Base-by-base conservation (phyloP, 2,888 invertebrate species). In the Plebejus melissa region DNA sequence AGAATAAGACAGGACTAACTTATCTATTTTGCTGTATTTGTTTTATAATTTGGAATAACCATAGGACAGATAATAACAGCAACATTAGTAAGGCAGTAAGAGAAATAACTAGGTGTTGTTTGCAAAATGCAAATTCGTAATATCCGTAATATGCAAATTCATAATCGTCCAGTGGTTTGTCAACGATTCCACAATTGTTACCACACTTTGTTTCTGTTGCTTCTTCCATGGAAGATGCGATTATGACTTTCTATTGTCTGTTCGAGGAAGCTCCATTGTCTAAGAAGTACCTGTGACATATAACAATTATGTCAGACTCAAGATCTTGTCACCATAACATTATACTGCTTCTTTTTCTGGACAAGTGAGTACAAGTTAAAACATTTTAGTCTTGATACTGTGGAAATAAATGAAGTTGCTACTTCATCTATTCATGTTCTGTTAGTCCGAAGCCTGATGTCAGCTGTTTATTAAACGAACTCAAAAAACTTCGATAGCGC, bases 191-290 rank as follows among this genome's bases (percentile, higher is more conserved):
- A 32, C 65, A 65, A 65, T 65, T 36, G 65, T 36, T 36, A 4
- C 65, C 65, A 36, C 65, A 65, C 32, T 65, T 65, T 16, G 65
- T 65, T 36, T 13, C 65, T 65, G 65, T 32, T 32, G 22, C 65
- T 65, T 65, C 32, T 65, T 65, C 36, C 65, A 65, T 16, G 32
- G 65, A 65, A 65, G 65, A 65, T 65, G 22, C 13, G 65, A 65
- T 65, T 65, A 65, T 65, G 65, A 65, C 16, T 65, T 65, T 65
- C 32, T 65, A 65, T 65, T 65, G 65, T 65, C 32, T 65, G 1
- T 65, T 65, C 65, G 36, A 32, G 65, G 65, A 65, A 65, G 16
- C 13, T 32, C 65, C 32, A 65, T 65, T 65, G 65, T 65, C 32
- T 65, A 32, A 13, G 65, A 65, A 16, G 4, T 36, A 65, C 65